Base-by-base conservation (phyloP, 2,113 vertebrate species). In the Mystacornis crossleyi region DNA sequence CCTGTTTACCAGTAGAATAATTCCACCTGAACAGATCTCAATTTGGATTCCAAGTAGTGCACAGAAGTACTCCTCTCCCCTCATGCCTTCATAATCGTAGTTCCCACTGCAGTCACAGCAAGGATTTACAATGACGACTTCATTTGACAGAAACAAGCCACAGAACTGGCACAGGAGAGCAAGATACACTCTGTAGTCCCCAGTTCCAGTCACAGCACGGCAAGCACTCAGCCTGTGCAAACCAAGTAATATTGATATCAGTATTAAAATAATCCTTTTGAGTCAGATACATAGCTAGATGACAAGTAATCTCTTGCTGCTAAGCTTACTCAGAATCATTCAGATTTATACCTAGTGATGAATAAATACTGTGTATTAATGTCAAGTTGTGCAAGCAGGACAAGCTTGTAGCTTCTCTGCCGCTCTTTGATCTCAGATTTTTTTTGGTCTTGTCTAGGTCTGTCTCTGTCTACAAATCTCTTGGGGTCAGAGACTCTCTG, bases 221-320 rank as follows among this genome's bases (percentile, higher is more conserved):
- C 81, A 77, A 91, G 61, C 62, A 55, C 83, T 89, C 73, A 85
- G 45, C 61, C 70, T 94, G 58, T 80, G 61, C 74, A 91, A 88
- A 58, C 58, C 42, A 33, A 71, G 34, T 47, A 31, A 54, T 91
- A 80, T 31, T 88, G 70, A 77, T 75, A 79, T 31, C 74, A 51
- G 58, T 51, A 93, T 94, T 96, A 91, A 90, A 75, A 89, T 95
- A 96, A 91, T 96, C 94, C 74, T 70, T 95, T 87, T 43, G 51
- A 91, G 62, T 70, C 6, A 3, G 38, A 34, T 65, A 64, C 8
- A 4, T 54, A 50, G 79, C 77, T 89, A 89, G 93, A 94, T 85
- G 45, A 77, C 61, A 92, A 75, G 54, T 90, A 83, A 93, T 88
- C 82, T 83, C 74, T 90, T 51, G 58, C 60, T 86, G 43, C 64